Conservation (phyloP, 2,797 vertebrate genomes). For the Coregonus sp. region DNA sequence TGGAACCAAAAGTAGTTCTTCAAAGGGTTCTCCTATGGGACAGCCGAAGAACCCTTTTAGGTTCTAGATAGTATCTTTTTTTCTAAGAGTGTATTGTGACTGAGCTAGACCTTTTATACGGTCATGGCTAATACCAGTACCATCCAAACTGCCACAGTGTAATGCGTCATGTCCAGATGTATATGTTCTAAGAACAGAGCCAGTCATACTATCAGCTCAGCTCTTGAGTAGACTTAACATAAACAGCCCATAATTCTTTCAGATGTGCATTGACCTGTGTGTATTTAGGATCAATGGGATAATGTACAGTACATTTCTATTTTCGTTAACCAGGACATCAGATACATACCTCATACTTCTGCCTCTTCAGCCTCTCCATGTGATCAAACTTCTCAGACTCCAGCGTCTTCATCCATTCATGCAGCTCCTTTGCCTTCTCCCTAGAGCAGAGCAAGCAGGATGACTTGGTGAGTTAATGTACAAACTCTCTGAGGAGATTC, state of each 20-base stretch:
- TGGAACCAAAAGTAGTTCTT: too few relatives aligned
- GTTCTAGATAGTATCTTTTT: too few relatives aligned
- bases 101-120: background rate
- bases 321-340: background rate
- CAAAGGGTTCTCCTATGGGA: too few relatives aligned
- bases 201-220: background rate
- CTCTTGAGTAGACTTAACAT: background rate
- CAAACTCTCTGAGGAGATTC: background rate
- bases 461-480: background rate
- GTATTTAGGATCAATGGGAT: background rate
- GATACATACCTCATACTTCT: slow-evolving; percentile 91
- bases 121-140: slow-evolving; percentile 1
- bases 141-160: background rate
- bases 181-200: background rate
- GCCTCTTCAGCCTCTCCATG: slow-evolving; percentile 92
- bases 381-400: slow-evolving; percentile 96
- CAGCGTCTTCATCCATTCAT: slow-evolving; percentile 87
- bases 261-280: background rate
- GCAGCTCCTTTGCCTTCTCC: slow-evolving; percentile 94
- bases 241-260: background rate
- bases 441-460: slow-evolving; percentile 58
- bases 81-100: background rate
- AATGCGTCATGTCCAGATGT: background rate
- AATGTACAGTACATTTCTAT: background rate
- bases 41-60: too few relatives aligned